phyloP scores from a whole-genome alignment of 2,797 vertebrate genomes.

The Streptopelia turtur region DNA sequence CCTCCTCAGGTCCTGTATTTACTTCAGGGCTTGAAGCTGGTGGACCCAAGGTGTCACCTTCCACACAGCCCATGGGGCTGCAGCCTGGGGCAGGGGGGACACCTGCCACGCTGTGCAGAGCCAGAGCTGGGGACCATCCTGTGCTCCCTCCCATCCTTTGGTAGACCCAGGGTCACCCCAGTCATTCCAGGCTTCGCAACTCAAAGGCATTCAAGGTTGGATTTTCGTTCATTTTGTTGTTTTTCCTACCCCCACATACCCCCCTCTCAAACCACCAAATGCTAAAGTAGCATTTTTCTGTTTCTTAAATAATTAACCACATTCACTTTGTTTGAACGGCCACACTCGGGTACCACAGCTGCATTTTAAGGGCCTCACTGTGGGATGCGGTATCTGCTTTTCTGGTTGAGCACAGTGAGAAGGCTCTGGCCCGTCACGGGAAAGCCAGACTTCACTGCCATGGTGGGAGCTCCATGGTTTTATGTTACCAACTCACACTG shows the following conservation, averaged over 20 bases:
- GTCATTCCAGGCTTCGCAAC: not conserved
- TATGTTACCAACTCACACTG: not conserved
- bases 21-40: not conserved
- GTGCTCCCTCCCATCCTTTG: not conserved
- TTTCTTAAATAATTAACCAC: not conserved
- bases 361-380: not conserved
- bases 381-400: not conserved
- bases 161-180: not conserved
- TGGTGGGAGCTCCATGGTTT: not conserved
- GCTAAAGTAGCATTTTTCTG: not conserved
- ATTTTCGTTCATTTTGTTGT: not conserved
- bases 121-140: not conserved
- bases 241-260: too few relatives aligned
- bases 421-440: accelerated
- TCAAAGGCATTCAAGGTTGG: not conserved
- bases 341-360: not conserved
- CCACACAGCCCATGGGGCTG: not conserved
- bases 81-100: not conserved
- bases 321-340: not conserved
- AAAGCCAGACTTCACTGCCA: not conserved
- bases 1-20: not conserved
- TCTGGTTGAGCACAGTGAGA: not conserved
- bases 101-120: not conserved
- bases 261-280: not conserved
- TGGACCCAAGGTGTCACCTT: not conserved